Evolutionary conservation across 2,888 invertebrate species (phyloP).

Genomic region (Drosophila macrothrix): DNA sequence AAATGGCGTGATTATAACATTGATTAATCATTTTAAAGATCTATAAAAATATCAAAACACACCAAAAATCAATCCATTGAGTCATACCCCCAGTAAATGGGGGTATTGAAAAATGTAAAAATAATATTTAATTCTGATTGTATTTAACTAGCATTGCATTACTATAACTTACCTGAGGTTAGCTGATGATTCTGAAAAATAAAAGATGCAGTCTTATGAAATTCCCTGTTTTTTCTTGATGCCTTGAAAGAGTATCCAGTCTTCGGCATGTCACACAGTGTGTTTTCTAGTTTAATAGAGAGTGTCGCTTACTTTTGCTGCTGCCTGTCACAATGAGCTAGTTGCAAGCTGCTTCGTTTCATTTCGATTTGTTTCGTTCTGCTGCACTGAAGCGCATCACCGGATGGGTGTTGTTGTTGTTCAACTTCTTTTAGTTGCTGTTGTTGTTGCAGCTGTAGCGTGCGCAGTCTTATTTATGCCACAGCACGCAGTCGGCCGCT

Average conservation of each 20-base stretch:
- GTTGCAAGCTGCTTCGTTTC: slow-evolving; percentile 38
- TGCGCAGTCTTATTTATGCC: slow-evolving; percentile 68
- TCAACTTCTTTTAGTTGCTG: slow-evolving; percentile 18
- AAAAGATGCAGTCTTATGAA: neutral
- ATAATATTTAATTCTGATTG: neutral
- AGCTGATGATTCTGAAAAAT: neutral
- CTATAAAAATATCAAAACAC: neutral
- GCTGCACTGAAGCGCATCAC: slow-evolving; percentile 77
- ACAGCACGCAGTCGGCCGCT: slow-evolving; percentile 54
- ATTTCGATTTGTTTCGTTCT: slow-evolving; percentile 53
- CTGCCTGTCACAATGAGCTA: slow-evolving; percentile 46
- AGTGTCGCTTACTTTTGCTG: slow-evolving; percentile 38
- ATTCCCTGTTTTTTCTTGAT: neutral
- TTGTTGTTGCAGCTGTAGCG: slow-evolving; percentile 49
- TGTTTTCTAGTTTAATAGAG: slow-evolving; percentile 8
- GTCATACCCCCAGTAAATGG: no score
- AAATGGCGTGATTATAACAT: neutral
- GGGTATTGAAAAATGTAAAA: neutral
- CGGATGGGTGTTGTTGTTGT: slow-evolving; percentile 37
- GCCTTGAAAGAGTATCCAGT: neutral
- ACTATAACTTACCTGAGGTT: neutral
- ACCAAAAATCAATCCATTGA: neutral
- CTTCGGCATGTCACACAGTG: neutral
- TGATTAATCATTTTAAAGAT: neutral
- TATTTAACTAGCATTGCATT: no score